Evolutionary conservation across 2,797 vertebrate species (phyloP), one percentile per base, ranked within the genome.

Genomic region (Ispidina picta): DNA sequence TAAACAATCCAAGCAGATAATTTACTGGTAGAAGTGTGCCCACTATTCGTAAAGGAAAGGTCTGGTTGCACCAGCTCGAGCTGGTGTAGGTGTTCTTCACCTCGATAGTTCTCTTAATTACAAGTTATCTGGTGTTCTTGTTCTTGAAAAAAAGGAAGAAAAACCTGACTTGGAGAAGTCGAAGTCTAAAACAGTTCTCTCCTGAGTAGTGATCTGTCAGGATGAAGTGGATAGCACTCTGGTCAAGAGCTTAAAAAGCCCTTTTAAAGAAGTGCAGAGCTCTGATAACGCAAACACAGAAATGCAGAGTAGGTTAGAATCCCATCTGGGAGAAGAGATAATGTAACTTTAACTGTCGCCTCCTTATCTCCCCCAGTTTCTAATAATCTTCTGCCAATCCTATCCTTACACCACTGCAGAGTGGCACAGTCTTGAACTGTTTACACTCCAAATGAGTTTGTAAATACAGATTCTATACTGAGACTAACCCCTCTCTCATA

Each of bases 251-350:
- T 66, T 75, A 12, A 77, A 52, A 80, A 74, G 13, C 8, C 37
- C 33, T 52, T 70, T 66, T 54, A 19, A 68, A 76, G 26, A 85
- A 60, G 46, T 48, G 86, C 52, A 73, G 64, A 72, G 29, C 63
- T 70, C 41, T 88, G 83, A 93, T 91, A 93, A 93, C 87, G n/a
- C n/a, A 56, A 64, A 19, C 33, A 43, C 15, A 72, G 79, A 93
- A 80, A 19, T 31, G 48, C 35, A 48, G 33, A 7, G 43, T 74
- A n/a, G 35, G 55, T 63, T 69, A 33, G 89, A 26, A 88, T 66
- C 52, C 73, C 85, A 12, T 88, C 85, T 94, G 92, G 79, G 77
- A 70, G 22, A 35, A 66, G 52, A 44, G 90, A 94, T 93, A 94
- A 90, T 3, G 1, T 79, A 52, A 55, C 31, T n/a, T 11, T 85